Evolutionary conservation across 2,797 vertebrate species (phyloP), one percentile per base, ranked within the genome.

Genomic region (Linurgus olivaceus): DNA sequence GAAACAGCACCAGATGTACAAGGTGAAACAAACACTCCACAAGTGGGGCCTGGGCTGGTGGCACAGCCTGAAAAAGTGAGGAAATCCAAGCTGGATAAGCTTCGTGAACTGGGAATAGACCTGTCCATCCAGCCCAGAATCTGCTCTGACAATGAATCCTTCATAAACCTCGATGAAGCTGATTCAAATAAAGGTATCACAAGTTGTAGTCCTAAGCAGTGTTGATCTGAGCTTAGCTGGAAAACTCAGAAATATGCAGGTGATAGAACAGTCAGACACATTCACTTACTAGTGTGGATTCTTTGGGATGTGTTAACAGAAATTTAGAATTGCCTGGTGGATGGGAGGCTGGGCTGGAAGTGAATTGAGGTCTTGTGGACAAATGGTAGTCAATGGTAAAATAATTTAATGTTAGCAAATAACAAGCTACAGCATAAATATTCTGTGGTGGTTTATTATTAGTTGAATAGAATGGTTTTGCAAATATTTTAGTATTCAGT

Each of bases 101-200:
- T 99, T 42, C 98, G 98, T 86, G 98, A 98, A 37, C 98, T 99
- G 40, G 99, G 99, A n/a, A 86, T 99, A 57, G 97, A 99, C 65
- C 98, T 99, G 38, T 98, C 98, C 5, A 97, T 98, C 47, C 98
- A 99, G 25, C 98, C 98, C 33, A 98, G 97, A 58, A 96, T 99
- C 83, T 98, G 98, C 85, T 97, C 98, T 14, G 98, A 98, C 70
- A 97, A 98, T 4, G 98, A 98, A 31, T 97, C 98, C 31, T 99
- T 99, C 86, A 97, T 99, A 76, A 98, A 98, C 81, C 98, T 99
- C 0, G 99, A 99, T 10, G 98, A 98, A 25, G 97, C 98, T 5
- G 97, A 98, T 71, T 93, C 96, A 33, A 99, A 99, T 96, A 97
- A 96, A 90, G 99, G 99, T 99, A 96, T 93, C 61, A 3, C 25